A percentile compares a stretch with the other conserved stretches of the same genome.
Conservation (phyloP, 1,140 invertebrate genomes). For the Lanistes nyassanus region DNA sequence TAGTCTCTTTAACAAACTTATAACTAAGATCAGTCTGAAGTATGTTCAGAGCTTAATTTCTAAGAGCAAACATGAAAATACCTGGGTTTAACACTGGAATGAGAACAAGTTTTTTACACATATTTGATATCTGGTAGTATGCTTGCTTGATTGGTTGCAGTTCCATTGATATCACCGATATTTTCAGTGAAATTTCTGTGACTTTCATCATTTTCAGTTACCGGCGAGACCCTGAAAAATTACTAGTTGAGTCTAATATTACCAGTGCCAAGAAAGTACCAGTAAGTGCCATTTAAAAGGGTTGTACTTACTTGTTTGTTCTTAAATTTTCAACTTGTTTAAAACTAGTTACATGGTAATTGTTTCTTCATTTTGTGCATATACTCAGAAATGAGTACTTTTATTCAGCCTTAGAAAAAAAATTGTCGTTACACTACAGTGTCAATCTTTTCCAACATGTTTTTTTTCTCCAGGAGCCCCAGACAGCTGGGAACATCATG, state of each 20-base stretch:
- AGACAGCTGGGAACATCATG: conserved; percentile 34
- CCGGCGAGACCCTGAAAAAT: conserved; percentile 68
- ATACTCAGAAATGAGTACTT: background rate
- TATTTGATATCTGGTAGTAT: no score
- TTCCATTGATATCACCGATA: background rate
- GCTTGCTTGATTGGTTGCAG: no score
- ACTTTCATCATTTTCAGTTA: conserved; percentile 44
- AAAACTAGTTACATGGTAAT: background rate
- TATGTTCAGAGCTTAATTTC: background rate
- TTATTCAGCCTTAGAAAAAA: background rate
- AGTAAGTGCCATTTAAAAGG: conserved; percentile 1
- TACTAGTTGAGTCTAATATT: conserved; percentile 83
- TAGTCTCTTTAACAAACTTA: background rate
- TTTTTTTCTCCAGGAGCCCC: conserved; percentile 30
- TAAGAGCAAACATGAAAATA: no score
- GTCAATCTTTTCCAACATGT: background rate
- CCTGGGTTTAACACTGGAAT: no score
- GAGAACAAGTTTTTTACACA: no score
- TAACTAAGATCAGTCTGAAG: conserved; percentile 29
- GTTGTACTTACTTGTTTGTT: background rate
- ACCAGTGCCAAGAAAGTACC: conserved; percentile 20
- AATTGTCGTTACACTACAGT: background rate
- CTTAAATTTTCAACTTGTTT: no score
- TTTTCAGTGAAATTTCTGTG: conserved; percentile 11
- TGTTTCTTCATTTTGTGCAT: background rate